These are phyloP conservation scores for Brachionus koreanus DNA, from an alignment of 1,140 invertebrate species.

Conservation along the genomic window DNA sequence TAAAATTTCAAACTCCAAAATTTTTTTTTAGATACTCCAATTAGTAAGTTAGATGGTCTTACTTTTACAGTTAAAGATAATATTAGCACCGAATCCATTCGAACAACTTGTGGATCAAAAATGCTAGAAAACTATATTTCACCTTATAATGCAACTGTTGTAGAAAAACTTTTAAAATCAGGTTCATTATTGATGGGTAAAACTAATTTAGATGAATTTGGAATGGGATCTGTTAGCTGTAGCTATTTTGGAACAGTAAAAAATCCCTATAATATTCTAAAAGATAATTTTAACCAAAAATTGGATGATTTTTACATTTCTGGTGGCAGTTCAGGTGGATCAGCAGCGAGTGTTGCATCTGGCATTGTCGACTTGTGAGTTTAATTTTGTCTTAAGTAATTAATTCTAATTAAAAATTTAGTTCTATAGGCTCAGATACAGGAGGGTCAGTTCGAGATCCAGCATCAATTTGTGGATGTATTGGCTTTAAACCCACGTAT, in stretches of 20 bases:
- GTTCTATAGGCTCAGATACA: slow-evolving; percentile 89
- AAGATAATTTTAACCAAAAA: neutral
- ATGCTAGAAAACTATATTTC: slow-evolving; percentile 80
- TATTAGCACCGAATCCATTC: slow-evolving; percentile 74
- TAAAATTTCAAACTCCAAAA: too few relatives aligned
- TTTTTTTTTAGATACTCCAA: neutral
- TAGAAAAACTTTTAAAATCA: slow-evolving; percentile 66
- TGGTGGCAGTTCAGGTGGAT: slow-evolving; percentile 93
- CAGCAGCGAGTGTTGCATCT: slow-evolving; percentile 84
- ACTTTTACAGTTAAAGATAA: slow-evolving; percentile 89
- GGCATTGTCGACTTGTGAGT: slow-evolving; percentile 63
- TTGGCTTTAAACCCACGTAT: slow-evolving; percentile 94
- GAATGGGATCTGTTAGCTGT: slow-evolving; percentile 70
- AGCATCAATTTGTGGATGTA: slow-evolving; percentile 85
- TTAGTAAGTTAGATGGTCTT: slow-evolving; percentile 69
- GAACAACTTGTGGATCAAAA: slow-evolving; percentile 84
- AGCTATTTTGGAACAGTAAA: slow-evolving; percentile 21
- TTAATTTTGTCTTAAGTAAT: neutral
- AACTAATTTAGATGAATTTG: slow-evolving; percentile 97
- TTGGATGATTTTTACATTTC: slow-evolving; percentile 62
- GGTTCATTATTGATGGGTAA: slow-evolving; percentile 85
- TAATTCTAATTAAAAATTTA: slow-evolving; percentile 51
- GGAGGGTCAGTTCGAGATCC: slow-evolving; percentile 95
- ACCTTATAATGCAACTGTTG: slow-evolving; percentile 88
- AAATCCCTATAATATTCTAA: slow-evolving; percentile 28